phyloP scores from a whole-genome alignment of 1,140 invertebrate genomes.

The Drosophila simulans region DNA sequence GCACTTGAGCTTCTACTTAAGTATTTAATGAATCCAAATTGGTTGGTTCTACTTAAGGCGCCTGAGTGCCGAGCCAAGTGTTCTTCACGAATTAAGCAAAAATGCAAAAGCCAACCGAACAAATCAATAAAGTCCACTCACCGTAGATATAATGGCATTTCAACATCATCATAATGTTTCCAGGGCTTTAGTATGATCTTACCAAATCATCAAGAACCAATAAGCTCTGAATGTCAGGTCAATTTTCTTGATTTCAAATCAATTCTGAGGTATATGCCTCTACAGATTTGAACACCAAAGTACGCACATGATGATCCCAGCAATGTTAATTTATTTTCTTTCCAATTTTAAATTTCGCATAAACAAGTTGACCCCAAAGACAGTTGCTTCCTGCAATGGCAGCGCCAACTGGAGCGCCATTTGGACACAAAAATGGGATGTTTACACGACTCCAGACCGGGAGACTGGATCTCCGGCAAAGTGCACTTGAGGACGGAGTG shows the following conservation, averaged over 20 bases:
- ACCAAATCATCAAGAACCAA: constrained; percentile 19
- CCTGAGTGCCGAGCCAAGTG: constrained; percentile 72
- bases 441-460: constrained; percentile 39
- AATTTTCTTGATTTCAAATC: not conserved
- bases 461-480: constrained; percentile 29
- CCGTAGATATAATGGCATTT: constrained; percentile 68
- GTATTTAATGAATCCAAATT: constrained; percentile 72
- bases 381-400: constrained; percentile 63
- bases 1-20: constrained; percentile 79
- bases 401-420: constrained; percentile 52
- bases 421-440: constrained; percentile 43
- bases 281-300: constrained; percentile 2
- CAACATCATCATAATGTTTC: constrained; percentile 55
- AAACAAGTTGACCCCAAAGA: constrained; percentile 57
- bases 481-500: constrained; percentile 74
- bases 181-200: constrained; percentile 26
- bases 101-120: constrained; percentile 11
- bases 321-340: not conserved
- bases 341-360: constrained; percentile 27
- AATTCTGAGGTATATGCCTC: not conserved
- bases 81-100: constrained; percentile 59
- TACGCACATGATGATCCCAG: constrained; percentile 3
- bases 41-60: constrained; percentile 67
- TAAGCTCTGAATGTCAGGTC: not conserved
- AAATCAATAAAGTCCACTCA: constrained; percentile 38